Base-by-base conservation (phyloP, 2,797 vertebrate genomes). In the Enteromius trimaculatus region DNA sequence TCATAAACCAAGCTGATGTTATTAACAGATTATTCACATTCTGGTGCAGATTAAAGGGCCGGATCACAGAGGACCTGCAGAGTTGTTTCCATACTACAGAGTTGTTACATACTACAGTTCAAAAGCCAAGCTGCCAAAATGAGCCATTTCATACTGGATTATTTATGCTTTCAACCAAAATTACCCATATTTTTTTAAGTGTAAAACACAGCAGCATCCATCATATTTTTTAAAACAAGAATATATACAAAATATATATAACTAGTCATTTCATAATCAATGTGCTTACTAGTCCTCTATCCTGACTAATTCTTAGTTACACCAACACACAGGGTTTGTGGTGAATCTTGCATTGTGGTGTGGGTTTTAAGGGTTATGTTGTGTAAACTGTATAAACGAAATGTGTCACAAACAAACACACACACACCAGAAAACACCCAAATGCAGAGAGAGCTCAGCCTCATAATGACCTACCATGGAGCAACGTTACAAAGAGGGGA, bases 1-100 rank as follows among this genome's bases (percentile, higher is more conserved):
- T 89, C 87, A 93, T 87, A 89, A 88, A 93, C 93, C 93, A 92
- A 81, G 79, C 90, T 91, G 86, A 92, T 90, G 92, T 92, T 94
- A 94, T 94, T 93, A 95, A 91, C 91, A 87, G 93, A 94, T 95
- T 95, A 93, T 87, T 86, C 88, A 92, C 95, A 95, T 95, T 95
- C 94, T 94, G 90, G 90, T 90, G 92, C 92, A 94, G 95, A 95
- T 95, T 94, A 94, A 90, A 87, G 78, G 82, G 79, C 84, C 75
- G 44, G 77, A 51, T 51, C 66, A 16, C 77, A 31, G 49, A 60
- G 72, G 44, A 74, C 79, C 75, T 60, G 53, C 53, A 72, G 62
- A 81, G 77, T 60, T 69, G 71, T 82, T 83, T 87, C 82, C 74
- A 86, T 85, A 51, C 42, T 49, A 19, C 47, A 65, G 47, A 83